Base-by-base conservation (phyloP, 2,113 vertebrate species). In the Theropithecus gelada region DNA sequence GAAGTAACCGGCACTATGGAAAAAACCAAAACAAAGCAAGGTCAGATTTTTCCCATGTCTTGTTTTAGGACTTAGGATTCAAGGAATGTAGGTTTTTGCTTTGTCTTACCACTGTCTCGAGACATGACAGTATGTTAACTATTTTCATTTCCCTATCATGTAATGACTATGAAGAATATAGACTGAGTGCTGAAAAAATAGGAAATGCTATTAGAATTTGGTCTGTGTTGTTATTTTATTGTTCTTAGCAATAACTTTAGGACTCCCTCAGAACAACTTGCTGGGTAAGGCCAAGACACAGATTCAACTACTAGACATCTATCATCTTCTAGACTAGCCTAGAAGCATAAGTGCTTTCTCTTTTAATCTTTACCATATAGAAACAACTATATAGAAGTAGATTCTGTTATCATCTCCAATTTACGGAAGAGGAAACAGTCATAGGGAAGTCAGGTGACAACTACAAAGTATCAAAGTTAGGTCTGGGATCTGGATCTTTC, bases 1-100 rank as follows among this genome's bases (percentile, higher is more conserved):
- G 96, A 86, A 93, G 97, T 43, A 97, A 76, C 94, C 85, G 97
- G 95, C 98, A 98, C 97, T 97, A 98, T 98, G 98, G 98, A 98
- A 97, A 98, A 98, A 95, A 97, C 81, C 61, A 98, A 97, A 96
- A 97, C 98, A 27, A 98, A 98, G 93, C 98, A 96, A 98, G 98
- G 98, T 98, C 87, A 94, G 97, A 73, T 76, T 38, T 72, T 55
- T 80, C n/a, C 30, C 8, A 9, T 38, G 48, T 89, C 40, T 94
- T 92, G 45, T 57, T 68, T 93, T 66, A 88, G 50, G 64, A 25
- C 45, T 90, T 22, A 30, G 55, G 22, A 85, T 73, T 83, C 81
- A 89, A 85, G 35, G 90, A 95, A 93, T 9, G 5, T 25, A 57
- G 43, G 32, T 43, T 90, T 83, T 70, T 55, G 9, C 88, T 1